These are phyloP conservation scores for Asarcornis scutulata DNA, from an alignment of 2,113 vertebrate genomes.

Conservation along the genomic window DNA sequence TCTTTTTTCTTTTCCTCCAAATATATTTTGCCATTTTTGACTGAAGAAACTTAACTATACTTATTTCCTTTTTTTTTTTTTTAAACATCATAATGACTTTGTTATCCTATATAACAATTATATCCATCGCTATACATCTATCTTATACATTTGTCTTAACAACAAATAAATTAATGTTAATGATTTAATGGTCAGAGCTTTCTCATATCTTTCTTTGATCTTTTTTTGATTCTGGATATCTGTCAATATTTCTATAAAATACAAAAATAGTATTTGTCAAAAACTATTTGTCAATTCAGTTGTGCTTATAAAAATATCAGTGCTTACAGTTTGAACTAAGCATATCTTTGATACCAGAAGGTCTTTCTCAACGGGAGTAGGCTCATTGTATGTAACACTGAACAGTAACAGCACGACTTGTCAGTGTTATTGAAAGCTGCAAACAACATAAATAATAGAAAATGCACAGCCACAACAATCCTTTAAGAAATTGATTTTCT, in stretches of 20 bases:
- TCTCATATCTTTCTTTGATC: conserved; percentile 24
- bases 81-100: background rate
- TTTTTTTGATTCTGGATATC: conserved; percentile 19
- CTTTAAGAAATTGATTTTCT: background rate
- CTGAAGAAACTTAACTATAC: background rate
- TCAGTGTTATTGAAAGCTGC: conserved; percentile 39
- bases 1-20: background rate
- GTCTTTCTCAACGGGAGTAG: conserved; percentile 6
- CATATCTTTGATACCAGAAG: conserved; percentile 46
- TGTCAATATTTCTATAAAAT: no score
- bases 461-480: background rate
- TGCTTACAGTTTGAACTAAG: conserved; percentile 35
- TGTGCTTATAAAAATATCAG: conserved; percentile 15
- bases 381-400: background rate
- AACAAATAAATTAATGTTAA: conserved; percentile 33
- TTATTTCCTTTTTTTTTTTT: background rate
- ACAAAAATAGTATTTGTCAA: background rate
- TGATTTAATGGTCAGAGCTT: conserved; percentile 42
- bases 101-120: conserved; percentile 12
- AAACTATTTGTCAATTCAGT: conserved; percentile 29
- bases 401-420: background rate
- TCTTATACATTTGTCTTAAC: background rate
- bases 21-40: background rate
- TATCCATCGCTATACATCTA: background rate
- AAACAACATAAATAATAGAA: background rate